Percentiles rank a stretch among this genome's conserved stretches.
Conservation (phyloP, 2,113 vertebrate species). For the Columbina picui region DNA sequence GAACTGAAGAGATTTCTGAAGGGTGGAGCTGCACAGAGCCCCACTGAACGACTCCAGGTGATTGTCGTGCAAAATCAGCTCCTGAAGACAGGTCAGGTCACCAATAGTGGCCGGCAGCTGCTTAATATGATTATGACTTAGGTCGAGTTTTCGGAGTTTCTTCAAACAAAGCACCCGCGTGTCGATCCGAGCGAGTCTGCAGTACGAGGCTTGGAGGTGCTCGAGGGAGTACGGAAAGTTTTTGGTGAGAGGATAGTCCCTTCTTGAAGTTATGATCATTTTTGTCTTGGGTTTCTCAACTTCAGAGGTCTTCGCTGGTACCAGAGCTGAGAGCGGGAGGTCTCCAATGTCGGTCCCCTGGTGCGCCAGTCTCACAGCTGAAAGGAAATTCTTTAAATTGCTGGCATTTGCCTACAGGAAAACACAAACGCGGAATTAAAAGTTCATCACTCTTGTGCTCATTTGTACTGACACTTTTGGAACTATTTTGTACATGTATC, state of each 20-base stretch:
- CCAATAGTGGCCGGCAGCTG: constrained; percentile 89
- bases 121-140: constrained; percentile 95
- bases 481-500: not conserved
- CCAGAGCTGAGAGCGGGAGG: constrained; percentile 83
- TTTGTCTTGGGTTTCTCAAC: constrained; percentile 95
- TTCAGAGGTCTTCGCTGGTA: constrained; percentile 87
- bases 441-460: not conserved
- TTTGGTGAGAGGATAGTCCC: constrained; percentile 91
- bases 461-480: not conserved
- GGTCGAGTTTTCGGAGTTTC: constrained; percentile 89
- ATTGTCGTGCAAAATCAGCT: constrained; percentile 90
- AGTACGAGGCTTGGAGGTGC: constrained; percentile 93
- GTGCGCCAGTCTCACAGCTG: constrained; percentile 88
- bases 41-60: constrained; percentile 87
- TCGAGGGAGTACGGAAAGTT: constrained; percentile 92
- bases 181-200: constrained; percentile 89
- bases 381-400: constrained; percentile 91
- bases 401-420: constrained; percentile 83
- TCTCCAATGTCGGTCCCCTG: constrained; percentile 78
- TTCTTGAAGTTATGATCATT: constrained; percentile 89
- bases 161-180: constrained; percentile 87
- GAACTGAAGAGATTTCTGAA: constrained; percentile 85
- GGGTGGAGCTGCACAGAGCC: constrained; percentile 86
- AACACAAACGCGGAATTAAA: not conserved
- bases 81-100: constrained; percentile 87